A percentile compares a stretch with the other conserved stretches of the same genome.
phyloP scores from a whole-genome alignment of 2,888 invertebrate species.

The Caenorhabditis angaria region DNA sequence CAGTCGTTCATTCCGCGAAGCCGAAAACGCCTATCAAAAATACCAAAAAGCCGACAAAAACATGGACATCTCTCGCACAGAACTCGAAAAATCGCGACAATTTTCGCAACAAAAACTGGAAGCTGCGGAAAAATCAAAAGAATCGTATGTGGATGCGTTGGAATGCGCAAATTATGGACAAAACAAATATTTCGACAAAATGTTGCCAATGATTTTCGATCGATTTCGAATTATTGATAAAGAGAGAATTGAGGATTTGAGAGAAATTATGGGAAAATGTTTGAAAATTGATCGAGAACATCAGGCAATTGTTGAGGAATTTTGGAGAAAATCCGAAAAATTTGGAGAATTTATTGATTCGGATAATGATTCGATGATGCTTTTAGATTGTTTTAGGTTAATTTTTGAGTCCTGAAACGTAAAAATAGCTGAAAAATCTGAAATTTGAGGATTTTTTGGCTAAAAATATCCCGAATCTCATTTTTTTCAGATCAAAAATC shows the following conservation, averaged over 20 bases:
- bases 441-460: neutral
- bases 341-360: conserved; percentile 92
- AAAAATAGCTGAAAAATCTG: too few species aligned
- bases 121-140: conserved; percentile 93
- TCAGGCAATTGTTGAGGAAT: conserved; percentile 73
- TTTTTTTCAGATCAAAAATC: conserved; percentile 83
- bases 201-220: conserved; percentile 74
- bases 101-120: conserved; percentile 79
- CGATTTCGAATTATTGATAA: conserved; percentile 83
- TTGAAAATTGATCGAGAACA: conserved; percentile 27
- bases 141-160: conserved; percentile 93
- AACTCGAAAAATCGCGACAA: conserved; percentile 83
- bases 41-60: conserved; percentile 96
- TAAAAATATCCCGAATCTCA: neutral
- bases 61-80: conserved; percentile 89
- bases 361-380: conserved; percentile 84
- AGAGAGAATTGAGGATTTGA: conserved; percentile 89
- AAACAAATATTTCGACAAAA: conserved; percentile 73
- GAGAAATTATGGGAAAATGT: conserved; percentile 81
- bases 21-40: conserved; percentile 91
- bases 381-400: conserved; percentile 85
- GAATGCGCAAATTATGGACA: conserved; percentile 93
- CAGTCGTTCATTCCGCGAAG: conserved; percentile 81
- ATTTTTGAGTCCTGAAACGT: too few species aligned
- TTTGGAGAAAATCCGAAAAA: conserved; percentile 91